Percentiles rank a stretch among this genome's conserved stretches.
Conservation (phyloP, 2,113 vertebrate genomes). For the Phainopepla nitens region DNA sequence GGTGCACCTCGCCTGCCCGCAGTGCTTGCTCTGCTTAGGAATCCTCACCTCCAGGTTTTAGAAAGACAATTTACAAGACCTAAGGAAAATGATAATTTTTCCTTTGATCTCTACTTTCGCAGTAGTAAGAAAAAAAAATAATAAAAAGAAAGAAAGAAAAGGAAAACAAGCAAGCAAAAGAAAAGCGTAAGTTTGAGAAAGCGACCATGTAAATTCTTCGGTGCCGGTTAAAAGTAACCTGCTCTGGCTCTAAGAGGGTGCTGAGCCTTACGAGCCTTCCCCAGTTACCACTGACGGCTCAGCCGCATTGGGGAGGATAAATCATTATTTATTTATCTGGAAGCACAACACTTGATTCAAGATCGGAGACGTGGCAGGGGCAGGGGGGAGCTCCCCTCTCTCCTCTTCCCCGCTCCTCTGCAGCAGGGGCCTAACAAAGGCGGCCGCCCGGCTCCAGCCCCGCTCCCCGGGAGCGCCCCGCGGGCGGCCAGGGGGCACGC, state of each 20-base stretch:
- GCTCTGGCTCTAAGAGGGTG: background rate
- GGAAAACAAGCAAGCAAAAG: background rate
- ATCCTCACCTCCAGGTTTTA: background rate
- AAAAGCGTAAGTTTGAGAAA: background rate
- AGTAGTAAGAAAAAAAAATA: background rate
- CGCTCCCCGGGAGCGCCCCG: background rate
- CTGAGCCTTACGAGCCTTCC: background rate
- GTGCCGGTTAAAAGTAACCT: background rate
- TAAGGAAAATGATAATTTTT: background rate
- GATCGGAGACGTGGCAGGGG: background rate
- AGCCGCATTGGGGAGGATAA: background rate
- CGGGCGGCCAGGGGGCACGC: background rate
- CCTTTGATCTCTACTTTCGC: background rate
- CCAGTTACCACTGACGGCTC: background rate
- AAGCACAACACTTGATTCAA: background rate
- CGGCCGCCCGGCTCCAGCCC: background rate
- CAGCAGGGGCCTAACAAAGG: background rate
- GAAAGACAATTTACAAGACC: background rate
- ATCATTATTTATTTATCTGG: background rate
- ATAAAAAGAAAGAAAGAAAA: background rate
- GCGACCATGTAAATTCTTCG: background rate
- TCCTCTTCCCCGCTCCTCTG: background rate
- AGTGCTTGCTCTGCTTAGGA: background rate
- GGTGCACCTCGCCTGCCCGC: rapidly evolving
- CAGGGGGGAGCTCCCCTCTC: background rate